Evolutionary conservation across 2,888 invertebrate genomes (phyloP).

Genomic region (Penaeus monodon): DNA sequence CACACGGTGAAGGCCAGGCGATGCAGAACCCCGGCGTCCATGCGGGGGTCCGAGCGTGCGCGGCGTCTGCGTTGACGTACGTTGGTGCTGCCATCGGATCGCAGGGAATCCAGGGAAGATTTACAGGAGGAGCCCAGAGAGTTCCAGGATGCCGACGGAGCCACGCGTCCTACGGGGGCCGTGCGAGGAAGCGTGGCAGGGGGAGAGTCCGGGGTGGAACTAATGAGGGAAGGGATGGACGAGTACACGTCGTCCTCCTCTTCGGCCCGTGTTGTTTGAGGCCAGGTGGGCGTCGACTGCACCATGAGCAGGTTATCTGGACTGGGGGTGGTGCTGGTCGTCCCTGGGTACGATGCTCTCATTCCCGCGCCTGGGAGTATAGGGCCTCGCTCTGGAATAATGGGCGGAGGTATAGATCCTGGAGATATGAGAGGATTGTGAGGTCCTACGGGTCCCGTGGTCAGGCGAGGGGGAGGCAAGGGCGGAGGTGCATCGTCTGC

Average conservation of each 20-base stretch:
- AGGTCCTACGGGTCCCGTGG: constrained; percentile 55
- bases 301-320: constrained; percentile 47
- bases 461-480: constrained; percentile 62
- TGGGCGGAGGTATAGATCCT: constrained; percentile 13
- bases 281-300: constrained; percentile 47
- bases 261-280: constrained; percentile 23
- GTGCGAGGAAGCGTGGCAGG: constrained; percentile 54
- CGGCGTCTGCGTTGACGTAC: constrained; percentile 53
- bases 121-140: constrained; percentile 61
- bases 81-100: constrained; percentile 52
- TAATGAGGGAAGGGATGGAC: constrained; percentile 64
- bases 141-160: constrained; percentile 64
- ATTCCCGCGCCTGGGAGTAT: constrained; percentile 12
- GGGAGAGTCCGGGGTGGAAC: constrained; percentile 61
- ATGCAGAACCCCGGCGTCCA: constrained; percentile 76
- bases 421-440: constrained; percentile 56
- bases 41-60: constrained; percentile 63
- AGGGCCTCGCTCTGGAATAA: constrained; percentile 22
- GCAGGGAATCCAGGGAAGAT: constrained; percentile 63
- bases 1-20: constrained; percentile 82
- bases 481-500: constrained; percentile 61
- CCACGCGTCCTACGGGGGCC: constrained; percentile 53
- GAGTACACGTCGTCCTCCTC: constrained; percentile 63
- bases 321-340: constrained; percentile 54
- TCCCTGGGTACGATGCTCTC: constrained; percentile 35